Percentiles rank a stretch among this genome's conserved stretches.
These are phyloP conservation scores for Cromileptes altivelis DNA, from an alignment of 2,113 vertebrate species.

Conservation along the genomic window DNA sequence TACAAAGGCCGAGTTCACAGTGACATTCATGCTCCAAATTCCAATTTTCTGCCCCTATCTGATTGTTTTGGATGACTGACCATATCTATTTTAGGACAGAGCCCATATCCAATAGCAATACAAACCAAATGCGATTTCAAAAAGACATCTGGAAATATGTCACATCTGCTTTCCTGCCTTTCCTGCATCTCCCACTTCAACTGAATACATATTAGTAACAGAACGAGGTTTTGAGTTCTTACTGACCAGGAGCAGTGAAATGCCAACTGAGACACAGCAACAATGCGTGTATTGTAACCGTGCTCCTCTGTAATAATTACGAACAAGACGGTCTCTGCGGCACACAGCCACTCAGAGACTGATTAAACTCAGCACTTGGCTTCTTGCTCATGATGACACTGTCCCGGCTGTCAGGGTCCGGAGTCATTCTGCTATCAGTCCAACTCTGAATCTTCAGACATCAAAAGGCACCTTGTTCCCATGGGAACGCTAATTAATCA, in stretches of 20 bases:
- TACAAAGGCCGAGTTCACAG: neutral
- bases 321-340: slow-evolving; percentile 21
- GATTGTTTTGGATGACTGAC: slow-evolving; percentile 26
- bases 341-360: slow-evolving; percentile 24
- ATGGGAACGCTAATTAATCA: slow-evolving; percentile 77
- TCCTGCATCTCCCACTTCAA: neutral
- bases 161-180: slow-evolving; percentile 1
- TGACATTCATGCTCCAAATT: neutral
- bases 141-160: neutral
- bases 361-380: slow-evolving; percentile 73
- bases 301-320: slow-evolving; percentile 37
- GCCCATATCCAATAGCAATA: neutral
- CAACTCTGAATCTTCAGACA: slow-evolving; percentile 54
- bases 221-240: neutral
- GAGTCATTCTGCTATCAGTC: slow-evolving; percentile 50
- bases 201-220: slow-evolving; percentile 4
- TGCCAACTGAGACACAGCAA: slow-evolving; percentile 14
- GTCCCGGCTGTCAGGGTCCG: slow-evolving; percentile 61
- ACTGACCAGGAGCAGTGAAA: neutral
- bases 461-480: slow-evolving; percentile 37
- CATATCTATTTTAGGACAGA: neutral
- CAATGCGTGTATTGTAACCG: slow-evolving; percentile 20
- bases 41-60: neutral
- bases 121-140: neutral
- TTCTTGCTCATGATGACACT: slow-evolving; percentile 53